These are phyloP conservation scores for Mystacornis crossleyi DNA, from an alignment of 2,113 vertebrate species.

Conservation along the genomic window DNA sequence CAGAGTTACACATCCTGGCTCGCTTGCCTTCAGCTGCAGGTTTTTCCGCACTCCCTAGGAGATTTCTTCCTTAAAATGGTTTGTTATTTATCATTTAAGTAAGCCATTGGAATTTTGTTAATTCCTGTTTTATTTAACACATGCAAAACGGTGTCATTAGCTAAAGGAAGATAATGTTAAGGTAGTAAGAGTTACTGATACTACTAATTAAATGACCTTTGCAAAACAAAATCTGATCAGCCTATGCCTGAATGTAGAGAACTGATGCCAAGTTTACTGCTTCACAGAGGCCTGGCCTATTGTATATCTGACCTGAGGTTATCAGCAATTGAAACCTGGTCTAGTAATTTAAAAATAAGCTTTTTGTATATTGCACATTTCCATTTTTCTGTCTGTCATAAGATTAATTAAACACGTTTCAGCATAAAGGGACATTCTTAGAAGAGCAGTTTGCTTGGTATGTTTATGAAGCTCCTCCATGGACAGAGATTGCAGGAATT, in stretches of 20 bases:
- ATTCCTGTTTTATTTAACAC: conserved; percentile 81
- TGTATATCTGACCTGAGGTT: conserved; percentile 30
- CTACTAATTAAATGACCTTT: conserved; percentile 52
- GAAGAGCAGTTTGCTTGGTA: not conserved
- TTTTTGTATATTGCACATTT: not conserved
- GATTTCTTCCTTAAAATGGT: conserved; percentile 77
- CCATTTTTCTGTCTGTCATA: not conserved
- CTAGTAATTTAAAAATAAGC: conserved; percentile 39
- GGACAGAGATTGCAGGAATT: not conserved
- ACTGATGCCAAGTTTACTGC: conserved; percentile 16
- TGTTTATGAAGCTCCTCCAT: not conserved
- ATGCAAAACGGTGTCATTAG: conserved; percentile 64
- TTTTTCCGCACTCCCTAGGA: conserved; percentile 76
- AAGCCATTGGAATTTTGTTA: conserved; percentile 78
- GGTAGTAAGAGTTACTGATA: conserved; percentile 36
- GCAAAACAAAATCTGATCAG: conserved; percentile 43
- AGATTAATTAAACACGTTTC: not conserved
- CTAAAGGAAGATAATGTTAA: conserved; percentile 57
- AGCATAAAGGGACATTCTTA: not conserved
- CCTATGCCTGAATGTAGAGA: not conserved
- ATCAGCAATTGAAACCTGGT: conserved; percentile 26
- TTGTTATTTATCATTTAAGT: conserved; percentile 78
- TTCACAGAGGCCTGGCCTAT: conserved; percentile 2
- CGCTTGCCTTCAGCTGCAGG: conserved; percentile 78
- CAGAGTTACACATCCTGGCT: conserved; percentile 81